A percentile compares a stretch with the other conserved stretches of the same genome.
These are phyloP conservation scores for Emydura subglobosa DNA, from an alignment of 2,113 vertebrate genomes.

Conservation along the genomic window DNA sequence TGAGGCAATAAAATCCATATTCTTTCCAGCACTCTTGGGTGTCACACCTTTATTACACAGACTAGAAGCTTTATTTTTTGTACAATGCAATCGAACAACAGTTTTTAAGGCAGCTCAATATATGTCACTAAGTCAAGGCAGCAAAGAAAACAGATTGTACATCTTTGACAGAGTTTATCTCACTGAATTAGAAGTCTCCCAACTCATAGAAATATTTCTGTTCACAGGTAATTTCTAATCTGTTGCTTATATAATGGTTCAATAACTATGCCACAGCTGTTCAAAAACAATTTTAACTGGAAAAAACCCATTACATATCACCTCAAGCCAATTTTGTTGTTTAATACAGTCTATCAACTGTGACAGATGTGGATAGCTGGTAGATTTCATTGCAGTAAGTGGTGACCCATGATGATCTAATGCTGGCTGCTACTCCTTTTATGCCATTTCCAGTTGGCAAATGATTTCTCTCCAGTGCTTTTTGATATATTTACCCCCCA, in stretches of 20 bases:
- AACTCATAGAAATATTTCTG: constrained; percentile 22
- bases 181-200: constrained; percentile 19
- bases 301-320: constrained; percentile 26
- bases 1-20: neutral
- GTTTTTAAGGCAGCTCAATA: constrained; percentile 1
- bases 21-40: neutral
- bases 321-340: constrained; percentile 39
- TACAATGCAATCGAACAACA: neutral
- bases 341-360: constrained; percentile 32
- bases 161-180: neutral
- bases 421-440: constrained; percentile 5
- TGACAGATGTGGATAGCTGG: constrained; percentile 38
- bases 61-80: neutral
- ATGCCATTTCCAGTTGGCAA: constrained; percentile 50
- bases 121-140: neutral
- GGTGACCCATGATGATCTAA: constrained; percentile 9
- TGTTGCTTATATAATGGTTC: constrained; percentile 17
- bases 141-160: neutral
- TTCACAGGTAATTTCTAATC: constrained; percentile 33
- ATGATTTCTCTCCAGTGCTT: constrained; percentile 18
- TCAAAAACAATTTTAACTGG: constrained; percentile 34
- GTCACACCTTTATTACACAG: neutral
- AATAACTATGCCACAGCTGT: constrained; percentile 24
- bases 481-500: constrained; percentile 9
- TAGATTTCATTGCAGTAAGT: constrained; percentile 17